phyloP scores from a whole-genome alignment of 2,888 invertebrate species.

The Anthophora plumipes region DNA sequence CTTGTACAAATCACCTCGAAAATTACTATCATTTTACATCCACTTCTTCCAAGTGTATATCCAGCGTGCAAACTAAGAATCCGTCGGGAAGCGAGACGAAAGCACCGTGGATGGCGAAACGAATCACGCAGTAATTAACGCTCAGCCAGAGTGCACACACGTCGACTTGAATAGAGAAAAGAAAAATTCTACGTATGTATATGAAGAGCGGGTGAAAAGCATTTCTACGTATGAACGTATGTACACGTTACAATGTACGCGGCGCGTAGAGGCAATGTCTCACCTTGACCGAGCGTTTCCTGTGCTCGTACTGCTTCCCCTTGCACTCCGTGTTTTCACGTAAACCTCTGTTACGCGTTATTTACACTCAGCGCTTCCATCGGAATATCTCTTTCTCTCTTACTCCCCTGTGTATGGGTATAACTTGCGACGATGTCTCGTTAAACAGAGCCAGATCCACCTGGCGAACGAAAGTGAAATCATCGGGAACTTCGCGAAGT shows the following conservation, averaged over 20 bases:
- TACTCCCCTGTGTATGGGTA: neutral
- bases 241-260: slow-evolving; percentile 3
- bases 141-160: neutral
- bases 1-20: too few species aligned
- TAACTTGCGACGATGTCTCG: neutral
- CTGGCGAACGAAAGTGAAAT: slow-evolving; percentile 24
- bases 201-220: slow-evolving; percentile 37
- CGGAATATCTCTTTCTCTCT: neutral
- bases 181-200: neutral
- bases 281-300: slow-evolving; percentile 74
- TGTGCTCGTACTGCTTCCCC: slow-evolving; percentile 49
- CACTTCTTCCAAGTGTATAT: too few species aligned
- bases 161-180: neutral
- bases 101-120: neutral
- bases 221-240: slow-evolving; percentile 33
- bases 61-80: neutral
- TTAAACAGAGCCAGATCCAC: neutral
- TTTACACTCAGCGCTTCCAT: slow-evolving; percentile 20
- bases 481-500: neutral
- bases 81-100: neutral
- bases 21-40: too few species aligned
- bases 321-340: slow-evolving; percentile 43
- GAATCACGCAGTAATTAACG: too few species aligned
- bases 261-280: slow-evolving; percentile 67
- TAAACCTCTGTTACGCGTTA: slow-evolving; percentile 44